Base-by-base conservation (phyloP, 2,888 invertebrate species). In the Ernsta delagoae region DNA sequence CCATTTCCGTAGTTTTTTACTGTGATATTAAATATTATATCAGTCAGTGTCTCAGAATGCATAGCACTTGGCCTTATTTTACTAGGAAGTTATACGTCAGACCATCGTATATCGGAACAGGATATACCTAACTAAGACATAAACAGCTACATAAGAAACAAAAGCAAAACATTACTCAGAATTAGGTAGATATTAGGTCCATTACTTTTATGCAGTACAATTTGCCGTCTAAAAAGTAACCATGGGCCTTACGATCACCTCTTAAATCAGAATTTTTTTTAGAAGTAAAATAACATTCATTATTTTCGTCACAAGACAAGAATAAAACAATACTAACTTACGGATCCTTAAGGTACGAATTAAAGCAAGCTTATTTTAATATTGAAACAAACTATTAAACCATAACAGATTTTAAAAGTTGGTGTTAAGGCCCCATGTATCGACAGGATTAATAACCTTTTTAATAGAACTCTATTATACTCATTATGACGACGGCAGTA, bases 81-180 rank as follows among this genome's bases (percentile, higher is more conserved):
- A 77, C 75, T 66, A 74, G 77, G 77, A 77, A 77, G 74, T 75
- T 65, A 73, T 24, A 56, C 70, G 69, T 73, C 65, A 72, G 70
- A 70, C 63, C 72, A 74, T 72, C 73, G 73, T 72, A 74, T 74
- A 72, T 77, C 76, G 75, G 75, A 75, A 77, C 75, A 77, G 77
- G 77, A 77, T 75, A 75, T 60, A 65, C 24, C 24, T 24, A 24
- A 24, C 24, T 3, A 24, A 24, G 24, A 24, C 24, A 24, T 24
- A 24, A 24, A 24, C 24, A 24, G 24, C 24, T 24, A 3, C 3
- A 24, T 72, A 71, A 73, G 72, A 77, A 74, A 75, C 73, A 61
- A 56, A 61, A 61, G 56, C 67, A 24, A 61, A 24, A 54, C 45
- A 45, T 61, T 43, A n/a, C 53, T 67, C 54, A 24, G 61, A 67